phyloP scores from a whole-genome alignment of 2,888 invertebrate genomes.

The Tridacna gigas region DNA sequence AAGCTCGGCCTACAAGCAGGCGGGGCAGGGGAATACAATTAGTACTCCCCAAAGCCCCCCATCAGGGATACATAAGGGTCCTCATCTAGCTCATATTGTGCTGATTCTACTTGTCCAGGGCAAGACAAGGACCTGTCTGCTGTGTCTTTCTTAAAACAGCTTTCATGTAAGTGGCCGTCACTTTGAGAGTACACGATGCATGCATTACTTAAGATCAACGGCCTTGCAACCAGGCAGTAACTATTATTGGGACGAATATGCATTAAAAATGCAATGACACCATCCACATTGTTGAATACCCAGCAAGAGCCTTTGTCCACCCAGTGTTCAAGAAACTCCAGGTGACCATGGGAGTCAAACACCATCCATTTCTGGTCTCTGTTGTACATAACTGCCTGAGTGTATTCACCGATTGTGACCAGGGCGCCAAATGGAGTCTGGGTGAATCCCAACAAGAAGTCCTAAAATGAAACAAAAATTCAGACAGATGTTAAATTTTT shows the following conservation, averaged over 20 bases:
- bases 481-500: no score
- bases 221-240: slow-evolving; percentile 1
- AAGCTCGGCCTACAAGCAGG: not conserved
- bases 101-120: not conserved
- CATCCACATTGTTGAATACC: slow-evolving; percentile 11
- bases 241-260: not conserved
- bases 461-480: not conserved
- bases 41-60: slow-evolving; percentile 14
- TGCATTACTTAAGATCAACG: slow-evolving; percentile 1
- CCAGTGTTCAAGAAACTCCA: not conserved
- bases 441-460: not conserved
- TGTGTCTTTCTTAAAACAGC: not conserved
- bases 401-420: not conserved
- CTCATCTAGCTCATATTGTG: not conserved
- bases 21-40: not conserved
- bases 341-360: slow-evolving; percentile 1
- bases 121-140: not conserved
- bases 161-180: not conserved
- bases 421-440: not conserved
- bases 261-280: slow-evolving; percentile 1
- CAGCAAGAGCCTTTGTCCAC: not conserved
- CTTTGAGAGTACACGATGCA: not conserved
- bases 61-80: slow-evolving; percentile 12
- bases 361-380: not conserved
- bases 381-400: slow-evolving; percentile 8